phyloP scores from a whole-genome alignment of 2,888 invertebrate genomes.

The Ormyrus pomaceus region DNA sequence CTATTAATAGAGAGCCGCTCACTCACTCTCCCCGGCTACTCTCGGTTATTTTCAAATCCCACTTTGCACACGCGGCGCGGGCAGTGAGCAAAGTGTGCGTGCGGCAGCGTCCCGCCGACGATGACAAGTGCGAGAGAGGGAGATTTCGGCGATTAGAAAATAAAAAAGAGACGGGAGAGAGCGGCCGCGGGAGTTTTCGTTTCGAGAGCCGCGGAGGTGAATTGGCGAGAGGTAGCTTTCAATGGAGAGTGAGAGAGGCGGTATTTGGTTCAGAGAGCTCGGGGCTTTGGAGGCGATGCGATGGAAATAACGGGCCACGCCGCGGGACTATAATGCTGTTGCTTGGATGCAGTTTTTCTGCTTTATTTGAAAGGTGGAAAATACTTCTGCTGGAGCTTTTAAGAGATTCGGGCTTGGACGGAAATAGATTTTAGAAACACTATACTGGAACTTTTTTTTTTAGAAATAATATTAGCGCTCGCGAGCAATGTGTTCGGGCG shows the following conservation, averaged over 20 bases:
- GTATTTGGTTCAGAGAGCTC: no score
- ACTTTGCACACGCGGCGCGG: conserved; percentile 58
- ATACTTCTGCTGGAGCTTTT: no score
- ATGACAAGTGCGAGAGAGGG: conserved; percentile 52
- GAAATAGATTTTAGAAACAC: no score
- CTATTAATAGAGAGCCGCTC: conserved; percentile 72
- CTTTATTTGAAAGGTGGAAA: no score
- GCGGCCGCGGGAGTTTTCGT: background rate
- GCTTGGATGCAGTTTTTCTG: no score
- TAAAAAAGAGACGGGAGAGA: conserved; percentile 19
- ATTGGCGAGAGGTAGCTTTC: background rate
- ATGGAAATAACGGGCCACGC: no score
- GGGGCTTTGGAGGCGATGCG: no score
- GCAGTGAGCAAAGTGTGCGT: background rate
- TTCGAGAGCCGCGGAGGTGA: background rate
- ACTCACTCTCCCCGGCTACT: conserved; percentile 60
- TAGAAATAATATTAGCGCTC: no score
- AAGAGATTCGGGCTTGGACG: no score
- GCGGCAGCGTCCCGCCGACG: conserved; percentile 56
- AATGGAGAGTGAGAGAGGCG: background rate
- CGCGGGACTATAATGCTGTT: no score
- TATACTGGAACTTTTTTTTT: no score
- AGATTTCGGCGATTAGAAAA: conserved; percentile 3
- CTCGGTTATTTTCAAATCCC: conserved; percentile 72
- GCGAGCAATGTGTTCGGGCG: no score